A percentile compares a stretch with the other conserved stretches of the same genome.
Evolutionary conservation across 2,888 invertebrate genomes (phyloP).

Genomic region (Drosophila subquinaria): DNA sequence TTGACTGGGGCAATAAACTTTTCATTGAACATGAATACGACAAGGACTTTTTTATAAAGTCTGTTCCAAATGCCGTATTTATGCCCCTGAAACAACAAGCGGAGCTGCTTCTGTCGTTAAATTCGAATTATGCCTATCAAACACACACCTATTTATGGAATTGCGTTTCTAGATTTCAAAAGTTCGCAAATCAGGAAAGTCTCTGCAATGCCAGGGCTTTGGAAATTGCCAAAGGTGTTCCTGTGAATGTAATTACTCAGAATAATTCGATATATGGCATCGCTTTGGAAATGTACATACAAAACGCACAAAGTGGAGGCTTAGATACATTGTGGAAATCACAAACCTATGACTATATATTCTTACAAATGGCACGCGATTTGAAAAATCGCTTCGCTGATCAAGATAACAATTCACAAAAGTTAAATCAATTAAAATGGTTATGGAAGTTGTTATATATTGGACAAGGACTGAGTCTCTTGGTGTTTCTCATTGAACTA

Average conservation of each 20-base stretch:
- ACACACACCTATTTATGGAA: not conserved
- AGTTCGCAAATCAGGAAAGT: not conserved
- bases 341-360: not conserved
- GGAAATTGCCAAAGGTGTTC: constrained; percentile 12
- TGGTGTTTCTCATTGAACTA: constrained; percentile 36
- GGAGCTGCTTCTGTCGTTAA: constrained; percentile 24
- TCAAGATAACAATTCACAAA: not conserved
- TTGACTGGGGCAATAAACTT: not conserved
- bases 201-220: constrained; percentile 34
- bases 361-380: not conserved
- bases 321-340: rapidly evolving
- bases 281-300: constrained; percentile 33
- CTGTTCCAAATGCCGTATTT: constrained; percentile 1
- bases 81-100: not conserved
- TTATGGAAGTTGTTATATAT: rapidly evolving
- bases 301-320: constrained; percentile 8
- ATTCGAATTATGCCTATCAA: constrained; percentile 50
- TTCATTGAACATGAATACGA: not conserved
- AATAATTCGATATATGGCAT: constrained; percentile 47
- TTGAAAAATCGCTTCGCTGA: not conserved
- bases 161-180: constrained; percentile 21
- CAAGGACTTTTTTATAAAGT: not conserved
- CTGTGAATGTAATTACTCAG: constrained; percentile 11
- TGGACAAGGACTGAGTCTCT: not conserved
- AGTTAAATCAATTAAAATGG: not conserved